Conservation (phyloP, 2,113 vertebrate genomes). For the Zapus hudsonius region DNA sequence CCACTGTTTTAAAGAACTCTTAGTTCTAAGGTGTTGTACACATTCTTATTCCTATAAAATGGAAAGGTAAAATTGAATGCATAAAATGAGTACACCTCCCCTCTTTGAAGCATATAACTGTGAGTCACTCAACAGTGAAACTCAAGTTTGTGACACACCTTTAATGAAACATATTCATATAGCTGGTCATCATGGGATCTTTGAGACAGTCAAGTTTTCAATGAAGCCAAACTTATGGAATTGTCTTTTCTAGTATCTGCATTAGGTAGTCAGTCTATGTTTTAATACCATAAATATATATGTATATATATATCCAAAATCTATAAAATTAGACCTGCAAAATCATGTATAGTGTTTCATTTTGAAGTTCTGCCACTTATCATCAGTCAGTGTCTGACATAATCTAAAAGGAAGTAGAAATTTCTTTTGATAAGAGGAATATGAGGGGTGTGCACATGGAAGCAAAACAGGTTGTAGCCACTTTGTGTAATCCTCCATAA, state of each 20-base stretch:
- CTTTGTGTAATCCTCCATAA: neutral
- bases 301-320: neutral
- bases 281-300: neutral
- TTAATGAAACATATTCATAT: slow-evolving; percentile 61
- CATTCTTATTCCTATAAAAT: slow-evolving; percentile 32
- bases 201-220: neutral
- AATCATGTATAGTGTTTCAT: too few species aligned
- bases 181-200: neutral
- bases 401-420: neutral
- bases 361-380: neutral
- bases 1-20: neutral
- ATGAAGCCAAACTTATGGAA: neutral
- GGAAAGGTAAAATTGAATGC: neutral
- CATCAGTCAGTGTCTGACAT: neutral
- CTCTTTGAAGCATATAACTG: neutral
- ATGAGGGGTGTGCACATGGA: neutral
- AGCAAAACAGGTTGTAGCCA: neutral
- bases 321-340: too few species aligned
- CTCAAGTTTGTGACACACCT: slow-evolving; percentile 50
- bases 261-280: neutral
- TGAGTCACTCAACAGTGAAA: slow-evolving; percentile 58
- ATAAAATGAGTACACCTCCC: neutral
- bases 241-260: neutral
- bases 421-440: neutral
- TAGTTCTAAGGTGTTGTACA: slow-evolving; percentile 42